These are phyloP conservation scores for Spodoptera exigua DNA, from an alignment of 2,888 invertebrate genomes.

Conservation along the genomic window DNA sequence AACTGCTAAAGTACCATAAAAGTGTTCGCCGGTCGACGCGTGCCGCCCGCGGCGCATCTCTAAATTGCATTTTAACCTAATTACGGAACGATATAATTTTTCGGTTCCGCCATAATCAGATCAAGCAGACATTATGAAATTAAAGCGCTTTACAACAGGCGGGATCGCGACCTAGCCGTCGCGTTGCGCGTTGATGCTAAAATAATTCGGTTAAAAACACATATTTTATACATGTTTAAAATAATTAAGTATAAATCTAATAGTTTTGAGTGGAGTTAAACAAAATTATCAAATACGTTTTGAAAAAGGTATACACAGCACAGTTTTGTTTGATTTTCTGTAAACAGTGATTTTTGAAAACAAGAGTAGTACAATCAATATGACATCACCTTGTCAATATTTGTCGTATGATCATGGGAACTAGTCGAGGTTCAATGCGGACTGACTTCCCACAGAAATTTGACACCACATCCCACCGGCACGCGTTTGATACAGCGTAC, in stretches of 20 bases:
- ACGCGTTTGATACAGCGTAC: slow-evolving; percentile 62
- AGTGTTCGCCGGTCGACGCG: slow-evolving; percentile 69
- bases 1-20: slow-evolving; percentile 68
- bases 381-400: slow-evolving; percentile 43
- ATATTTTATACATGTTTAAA: slow-evolving; percentile 28
- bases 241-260: slow-evolving; percentile 7
- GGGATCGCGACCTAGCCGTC: slow-evolving; percentile 67
- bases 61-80: slow-evolving; percentile 89
- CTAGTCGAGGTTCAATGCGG: slow-evolving; percentile 63
- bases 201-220: slow-evolving; percentile 46
- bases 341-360: no score
- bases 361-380: slow-evolving; percentile 21
- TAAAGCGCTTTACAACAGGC: slow-evolving; percentile 80
- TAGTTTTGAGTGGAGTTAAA: not conserved
- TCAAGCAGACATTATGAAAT: slow-evolving; percentile 85
- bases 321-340: no score
- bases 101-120: slow-evolving; percentile 87
- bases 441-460: slow-evolving; percentile 83
- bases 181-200: slow-evolving; percentile 59
- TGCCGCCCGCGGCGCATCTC: slow-evolving; percentile 85
- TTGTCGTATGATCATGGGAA: slow-evolving; percentile 59
- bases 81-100: slow-evolving; percentile 88
- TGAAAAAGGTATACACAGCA: no score
- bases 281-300: not conserved
- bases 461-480: slow-evolving; percentile 69